Evolutionary conservation across 2,797 vertebrate genomes (phyloP), one percentile per base, ranked within the genome.

Genomic region (Somateria mollissima): DNA sequence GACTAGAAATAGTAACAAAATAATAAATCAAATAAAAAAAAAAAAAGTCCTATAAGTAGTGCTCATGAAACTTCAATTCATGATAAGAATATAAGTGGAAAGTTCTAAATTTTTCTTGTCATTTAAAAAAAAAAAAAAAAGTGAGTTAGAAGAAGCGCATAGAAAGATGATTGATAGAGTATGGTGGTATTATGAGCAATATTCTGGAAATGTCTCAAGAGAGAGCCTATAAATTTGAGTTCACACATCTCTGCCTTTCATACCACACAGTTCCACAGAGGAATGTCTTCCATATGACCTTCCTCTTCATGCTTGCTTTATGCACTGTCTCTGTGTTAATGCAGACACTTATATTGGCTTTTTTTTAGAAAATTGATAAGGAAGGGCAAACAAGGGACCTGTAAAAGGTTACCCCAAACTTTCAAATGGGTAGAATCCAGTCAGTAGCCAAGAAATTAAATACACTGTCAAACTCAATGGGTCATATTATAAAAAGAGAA

Each of bases 151-250:
- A 57, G 32, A 73, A 95, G 47, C 60, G 62, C 71, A 61, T 5
- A 37, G 87, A 66, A 78, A 49, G 74, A 34, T 89, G 92, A 95
- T 76, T 73, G 83, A 95, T 95, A 60, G 85, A 64, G 43, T 56
- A 54, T 18, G 77, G 83, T 41, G 43, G 37, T 30, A 34, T 82
- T 84, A 86, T 32, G 93, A 94, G 88, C 93, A 94, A 79, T 87
- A 93, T 84, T 93, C 90, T 94, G 92, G 56, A 84, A 93, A 82
- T 8, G 30, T 79, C 93, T 94, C 74, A 82, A 13, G 62, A 81
- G 83, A 93, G 60, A 88, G 90, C 51, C 80, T 17, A 69, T 87
- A 95, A 93, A 95, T 95, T 66, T 76, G 80, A 91, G 93, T 36
- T 94, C 90, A 56, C 83, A 73, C 79, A 76, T 90, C 51, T 73